Conservation (phyloP, 2,113 vertebrate genomes). For the Pao palembangensis region DNA sequence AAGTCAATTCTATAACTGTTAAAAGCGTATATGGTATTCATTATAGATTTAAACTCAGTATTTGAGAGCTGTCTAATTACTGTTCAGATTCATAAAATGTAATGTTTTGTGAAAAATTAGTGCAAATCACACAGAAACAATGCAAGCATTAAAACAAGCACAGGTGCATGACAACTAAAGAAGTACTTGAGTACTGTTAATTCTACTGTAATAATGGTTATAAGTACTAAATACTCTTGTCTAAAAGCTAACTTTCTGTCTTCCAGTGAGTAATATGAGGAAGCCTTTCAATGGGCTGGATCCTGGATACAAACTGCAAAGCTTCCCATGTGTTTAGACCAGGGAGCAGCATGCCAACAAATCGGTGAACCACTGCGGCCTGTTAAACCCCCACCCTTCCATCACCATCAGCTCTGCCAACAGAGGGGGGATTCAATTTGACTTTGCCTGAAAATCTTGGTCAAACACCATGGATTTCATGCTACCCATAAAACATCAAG, state of each 20-base stretch:
- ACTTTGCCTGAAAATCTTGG: constrained; percentile 32
- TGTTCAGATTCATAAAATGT: too few relatives aligned
- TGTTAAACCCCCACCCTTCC: constrained; percentile 38
- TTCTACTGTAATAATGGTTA: too few relatives aligned
- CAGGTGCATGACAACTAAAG: too few relatives aligned
- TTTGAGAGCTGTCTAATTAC: too few relatives aligned
- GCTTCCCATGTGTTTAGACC: constrained; percentile 53
- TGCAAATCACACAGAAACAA: too few relatives aligned
- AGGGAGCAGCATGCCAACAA: constrained; percentile 61
- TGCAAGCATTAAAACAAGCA: too few relatives aligned
- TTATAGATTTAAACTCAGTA: too few relatives aligned
- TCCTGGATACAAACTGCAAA: constrained; percentile 60
- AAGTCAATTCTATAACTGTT: background rate
- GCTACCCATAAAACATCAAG: constrained; percentile 40
- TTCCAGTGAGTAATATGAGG: constrained; percentile 76
- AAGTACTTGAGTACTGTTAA: too few relatives aligned
- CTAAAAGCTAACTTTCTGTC: constrained; percentile 6
- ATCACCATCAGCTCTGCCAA: constrained; percentile 21
- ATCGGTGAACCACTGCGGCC: constrained; percentile 55
- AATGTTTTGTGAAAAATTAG: too few relatives aligned
- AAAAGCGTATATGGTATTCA: too few relatives aligned
- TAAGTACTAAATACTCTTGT: background rate
- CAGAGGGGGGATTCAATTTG: constrained; percentile 21
- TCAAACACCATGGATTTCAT: constrained; percentile 64
- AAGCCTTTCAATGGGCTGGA: constrained; percentile 65